These are phyloP conservation scores for Buphagus erythrorhynchus DNA, from an alignment of 2,797 vertebrate genomes.

Conservation along the genomic window DNA sequence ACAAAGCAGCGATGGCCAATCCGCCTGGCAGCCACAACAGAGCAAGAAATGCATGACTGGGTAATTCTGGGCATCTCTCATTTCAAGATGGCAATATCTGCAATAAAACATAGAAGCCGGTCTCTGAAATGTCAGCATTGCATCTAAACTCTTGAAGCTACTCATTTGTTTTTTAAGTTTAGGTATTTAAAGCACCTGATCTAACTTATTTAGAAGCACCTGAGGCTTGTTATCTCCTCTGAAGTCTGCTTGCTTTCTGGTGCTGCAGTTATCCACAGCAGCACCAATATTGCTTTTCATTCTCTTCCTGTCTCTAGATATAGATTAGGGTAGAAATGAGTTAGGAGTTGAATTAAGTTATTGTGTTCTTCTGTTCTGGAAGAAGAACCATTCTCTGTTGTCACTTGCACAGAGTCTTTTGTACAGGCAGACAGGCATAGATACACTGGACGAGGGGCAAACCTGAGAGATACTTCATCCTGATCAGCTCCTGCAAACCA, in stretches of 20 bases:
- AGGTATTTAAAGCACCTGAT: neutral
- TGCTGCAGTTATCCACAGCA: neutral
- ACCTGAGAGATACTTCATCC: neutral
- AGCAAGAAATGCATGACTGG: conserved; percentile 97
- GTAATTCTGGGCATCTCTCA: conserved; percentile 69
- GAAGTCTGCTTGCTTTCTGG: neutral
- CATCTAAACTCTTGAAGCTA: neutral
- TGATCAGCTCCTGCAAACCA: neutral
- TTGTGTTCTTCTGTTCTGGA: neutral
- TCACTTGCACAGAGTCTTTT: neutral
- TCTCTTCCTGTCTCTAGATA: neutral
- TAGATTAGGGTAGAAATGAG: neutral
- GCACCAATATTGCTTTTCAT: neutral
- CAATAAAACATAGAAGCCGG: neutral
- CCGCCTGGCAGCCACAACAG: conserved; percentile 88
- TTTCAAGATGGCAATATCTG: neutral
- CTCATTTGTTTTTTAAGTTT: neutral
- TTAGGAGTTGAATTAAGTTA: neutral
- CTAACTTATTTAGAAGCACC: neutral
- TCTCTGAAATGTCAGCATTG: neutral
- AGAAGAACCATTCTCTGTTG: neutral
- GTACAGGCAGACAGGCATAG: neutral
- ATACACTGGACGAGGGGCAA: neutral
- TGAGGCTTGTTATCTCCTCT: neutral
- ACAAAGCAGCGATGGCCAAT: conserved; percentile 96